Base-by-base conservation (phyloP, 2,888 invertebrate species). In the Exocentrus adspersus region DNA sequence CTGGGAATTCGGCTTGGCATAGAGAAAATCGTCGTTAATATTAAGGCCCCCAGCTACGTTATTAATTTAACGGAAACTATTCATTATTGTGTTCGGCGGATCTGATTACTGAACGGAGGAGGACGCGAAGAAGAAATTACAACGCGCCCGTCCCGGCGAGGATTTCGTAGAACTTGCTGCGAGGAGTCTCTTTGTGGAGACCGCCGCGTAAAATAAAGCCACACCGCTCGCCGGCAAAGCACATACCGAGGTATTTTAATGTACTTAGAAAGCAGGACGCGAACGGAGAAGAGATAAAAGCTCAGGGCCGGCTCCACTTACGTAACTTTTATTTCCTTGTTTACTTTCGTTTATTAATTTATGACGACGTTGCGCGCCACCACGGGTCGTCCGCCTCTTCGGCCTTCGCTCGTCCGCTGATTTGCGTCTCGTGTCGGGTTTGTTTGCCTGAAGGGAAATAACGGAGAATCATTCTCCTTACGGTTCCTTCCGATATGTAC, bases 221-320 rank as follows among this genome's bases (percentile, higher is more conserved):
- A 60, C 59, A 37, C 51, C 51, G 48, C 62, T 64, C 59, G 69
- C 63, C 65, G 65, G 64, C 68, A 48, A 57, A 43, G 69, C 70
- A 71, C 69, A 70, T 73, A 72, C 72, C 66, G 68, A 72, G 71
- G 72, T 74, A 74, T 73, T 74, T 74, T 74, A 72, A 74, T 74
- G 72, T 71, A 72, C 67, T 72, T 70, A 74, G 60, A 60, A 62
- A 60, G 65, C 65, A 63, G 70, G 66, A 68, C 70, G 72, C 67
- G 70, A 71, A 70, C 70, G 71, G 70, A 73, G 73, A 71, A 69
- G 68, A 67, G 67, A 72, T 68, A 67, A 62, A n/a, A n/a, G n/a
- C 64, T 50, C 65, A 61, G 66, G 66, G 71, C 58, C 70, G 68
- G 30, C 32, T 45, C 28, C 28, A 20, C 32, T 30, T 42, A 24